Base-by-base conservation (phyloP, 2,113 vertebrate species). In the Eudyptes chrysolophus region DNA sequence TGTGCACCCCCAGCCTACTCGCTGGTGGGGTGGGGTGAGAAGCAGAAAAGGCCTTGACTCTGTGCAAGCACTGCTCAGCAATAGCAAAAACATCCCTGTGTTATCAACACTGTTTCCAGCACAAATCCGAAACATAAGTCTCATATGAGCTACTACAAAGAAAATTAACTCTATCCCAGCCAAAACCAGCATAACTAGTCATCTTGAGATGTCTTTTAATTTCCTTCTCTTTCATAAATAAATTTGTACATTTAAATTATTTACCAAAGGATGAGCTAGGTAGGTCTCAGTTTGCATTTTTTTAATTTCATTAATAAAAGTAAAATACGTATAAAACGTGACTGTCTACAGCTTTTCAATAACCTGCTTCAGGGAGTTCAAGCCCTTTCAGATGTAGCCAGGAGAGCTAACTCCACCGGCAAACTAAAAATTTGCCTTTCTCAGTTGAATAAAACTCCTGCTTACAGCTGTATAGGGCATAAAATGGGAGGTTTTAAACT, bases 311-410 rank as follows among this genome's bases (percentile, higher is more conserved):
- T 25, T 66, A 69, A 83, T 82, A 70, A 85, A 92, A 94, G 44
- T 72, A 89, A 89, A 97, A 74, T 42, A 74, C 42, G 81, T 85
- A 54, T 83, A 94, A 94, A 96, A 92, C 57, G 55, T 84, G 89
- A 48, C 70, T 48, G 40, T 30, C 86, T 96, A 51, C 64, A 93
- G 70, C 66, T 96, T 94, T 95, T 74, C 68, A 92, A 75, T 52
- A 96, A n/a, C 61, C 54, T 84, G 58, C 89, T 92, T 95, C 68
- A 84, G 87, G 87, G 93, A 96, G 92, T 93, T 95, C 92, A 93
- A 93, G 92, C 74, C 93, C 94, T 93, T 96, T 94, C 62, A 74
- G 62, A 65, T 94, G 66, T 66, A 95, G 54, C 54, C 4, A 2
- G 34, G 81, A 96, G 87, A 93, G 49, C 22, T 76, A 85, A 83